Evolutionary conservation across 2,113 vertebrate genomes (phyloP), one percentile per base, ranked within the genome.

Genomic region (Apeltes quadracus): DNA sequence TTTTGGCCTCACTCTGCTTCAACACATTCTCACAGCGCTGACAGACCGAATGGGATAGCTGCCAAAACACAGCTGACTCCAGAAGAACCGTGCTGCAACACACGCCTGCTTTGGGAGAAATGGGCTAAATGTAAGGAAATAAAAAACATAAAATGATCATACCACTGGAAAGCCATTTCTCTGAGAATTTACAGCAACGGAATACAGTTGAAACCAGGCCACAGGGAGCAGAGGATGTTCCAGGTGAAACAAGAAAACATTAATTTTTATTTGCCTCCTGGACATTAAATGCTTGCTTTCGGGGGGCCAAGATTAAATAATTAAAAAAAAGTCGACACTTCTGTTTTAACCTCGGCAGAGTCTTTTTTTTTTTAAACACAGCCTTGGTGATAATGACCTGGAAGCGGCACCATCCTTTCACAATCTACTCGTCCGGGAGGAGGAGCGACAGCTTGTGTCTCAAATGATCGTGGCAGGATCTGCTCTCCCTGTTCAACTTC

Each of bases 21-120:
- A 18, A 29, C 57, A 61, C 51, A 75, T 53, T 70, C 68, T 53
- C 69, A 62, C 55, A 59, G 71, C 3, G 15, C 59, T 78, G 80
- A 89, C 79, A 81, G 76, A 71, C 73, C 66, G 25, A 77, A 72
- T 38, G 44, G 16, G 50, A 70, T 39, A 44, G 56, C 81, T 5
- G 46, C 68, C 62, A 76, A 61, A 61, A 66, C 44, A 58, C 70
- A 67, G 70, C 54, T 66, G 43, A 66, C 53, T 68, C 53, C 25
- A 75, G 73, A 71, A 70, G 5, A 74, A 16, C 53, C 3, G 46
- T 25, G 50, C 54, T 61, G 11, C 11, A 23, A 14, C 22, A 25
- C 50, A 0, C 16, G 51, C 48, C 36, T 81, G 58, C 82, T 82
- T 82, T 61, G 16, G 44, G 69, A 78, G 56, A 72, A 71, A 44